Evolutionary conservation across 2,113 vertebrate genomes (phyloP).

Genomic region (Anarrhichthys ocellatus): DNA sequence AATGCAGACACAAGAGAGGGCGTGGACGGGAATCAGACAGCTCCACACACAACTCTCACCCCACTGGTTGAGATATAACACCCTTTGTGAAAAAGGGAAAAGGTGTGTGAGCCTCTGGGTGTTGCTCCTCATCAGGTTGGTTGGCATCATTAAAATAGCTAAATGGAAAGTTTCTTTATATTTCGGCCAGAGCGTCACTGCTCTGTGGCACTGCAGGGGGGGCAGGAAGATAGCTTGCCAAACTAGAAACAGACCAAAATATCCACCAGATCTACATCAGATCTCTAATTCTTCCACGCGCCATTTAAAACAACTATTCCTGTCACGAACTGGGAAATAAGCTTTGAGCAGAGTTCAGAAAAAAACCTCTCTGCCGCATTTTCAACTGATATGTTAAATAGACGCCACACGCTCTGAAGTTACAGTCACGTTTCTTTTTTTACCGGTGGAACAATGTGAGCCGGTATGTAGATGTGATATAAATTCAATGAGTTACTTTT

Average conservation of each 20-base stretch:
- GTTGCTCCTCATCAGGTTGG: slow-evolving; percentile 37
- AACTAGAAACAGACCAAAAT: slow-evolving; percentile 47
- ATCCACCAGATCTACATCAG: slow-evolving; percentile 39
- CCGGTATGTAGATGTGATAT: neutral
- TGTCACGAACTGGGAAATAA: slow-evolving; percentile 4
- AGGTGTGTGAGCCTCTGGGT: neutral
- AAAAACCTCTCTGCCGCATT: neutral
- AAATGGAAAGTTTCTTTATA: slow-evolving; percentile 58
- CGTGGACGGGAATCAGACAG: neutral
- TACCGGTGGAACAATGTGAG: neutral
- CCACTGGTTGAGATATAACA: slow-evolving; percentile 33
- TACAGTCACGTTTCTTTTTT: neutral
- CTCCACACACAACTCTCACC: slow-evolving; percentile 7
- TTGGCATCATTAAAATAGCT: slow-evolving; percentile 48
- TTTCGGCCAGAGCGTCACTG: slow-evolving; percentile 12
- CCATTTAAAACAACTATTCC: slow-evolving; percentile 34
- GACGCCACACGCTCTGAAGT: neutral
- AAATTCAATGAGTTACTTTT: neutral
- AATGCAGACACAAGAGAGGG: slow-evolving; percentile 1
- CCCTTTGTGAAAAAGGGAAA: slow-evolving; percentile 30
- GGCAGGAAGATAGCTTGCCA: slow-evolving; percentile 16
- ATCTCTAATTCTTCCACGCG: slow-evolving; percentile 9
- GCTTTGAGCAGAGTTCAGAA: neutral
- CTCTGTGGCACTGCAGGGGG: slow-evolving; percentile 10
- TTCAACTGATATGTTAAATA: slow-evolving; percentile 8